Percentiles rank a stretch among this genome's conserved stretches.
These are phyloP conservation scores for Neodon shergylaensis DNA, from an alignment of 2,113 vertebrate species.

Conservation along the genomic window DNA sequence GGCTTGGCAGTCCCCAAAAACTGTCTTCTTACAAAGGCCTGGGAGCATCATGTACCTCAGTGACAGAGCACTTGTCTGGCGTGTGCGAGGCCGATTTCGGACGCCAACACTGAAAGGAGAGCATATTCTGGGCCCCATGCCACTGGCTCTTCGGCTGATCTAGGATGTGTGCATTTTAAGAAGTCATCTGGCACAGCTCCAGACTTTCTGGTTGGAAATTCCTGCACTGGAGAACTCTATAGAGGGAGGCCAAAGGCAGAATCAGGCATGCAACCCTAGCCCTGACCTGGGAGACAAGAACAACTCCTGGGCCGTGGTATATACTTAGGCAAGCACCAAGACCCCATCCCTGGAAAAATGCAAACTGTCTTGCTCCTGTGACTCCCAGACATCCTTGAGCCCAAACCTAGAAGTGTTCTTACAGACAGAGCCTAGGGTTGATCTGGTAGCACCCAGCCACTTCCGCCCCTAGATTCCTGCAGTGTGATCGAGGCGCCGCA, in stretches of 20 bases:
- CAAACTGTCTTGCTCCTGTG: neutral
- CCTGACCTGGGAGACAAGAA: neutral
- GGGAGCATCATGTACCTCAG: too few species aligned
- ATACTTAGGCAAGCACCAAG: neutral
- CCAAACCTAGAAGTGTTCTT: neutral
- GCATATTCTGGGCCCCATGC: neutral
- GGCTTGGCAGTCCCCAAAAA: neutral
- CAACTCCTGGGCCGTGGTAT: neutral
- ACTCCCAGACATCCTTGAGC: neutral
- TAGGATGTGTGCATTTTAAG: neutral
- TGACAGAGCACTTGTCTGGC: neutral
- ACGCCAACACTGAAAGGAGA: neutral
- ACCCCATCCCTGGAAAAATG: neutral
- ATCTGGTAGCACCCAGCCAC: neutral
- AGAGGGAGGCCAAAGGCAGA: neutral
- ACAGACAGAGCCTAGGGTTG: neutral
- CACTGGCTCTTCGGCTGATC: neutral
- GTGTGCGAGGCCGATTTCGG: neutral
- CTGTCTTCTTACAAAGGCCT: neutral
- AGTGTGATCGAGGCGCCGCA: fast-evolving
- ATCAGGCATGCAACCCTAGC: neutral
- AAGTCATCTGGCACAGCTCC: neutral
- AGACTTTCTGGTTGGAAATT: neutral
- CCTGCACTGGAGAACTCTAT: neutral
- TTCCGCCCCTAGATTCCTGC: neutral